Conservation (phyloP, 2,888 invertebrate species). For the Drosophila subquinaria region DNA sequence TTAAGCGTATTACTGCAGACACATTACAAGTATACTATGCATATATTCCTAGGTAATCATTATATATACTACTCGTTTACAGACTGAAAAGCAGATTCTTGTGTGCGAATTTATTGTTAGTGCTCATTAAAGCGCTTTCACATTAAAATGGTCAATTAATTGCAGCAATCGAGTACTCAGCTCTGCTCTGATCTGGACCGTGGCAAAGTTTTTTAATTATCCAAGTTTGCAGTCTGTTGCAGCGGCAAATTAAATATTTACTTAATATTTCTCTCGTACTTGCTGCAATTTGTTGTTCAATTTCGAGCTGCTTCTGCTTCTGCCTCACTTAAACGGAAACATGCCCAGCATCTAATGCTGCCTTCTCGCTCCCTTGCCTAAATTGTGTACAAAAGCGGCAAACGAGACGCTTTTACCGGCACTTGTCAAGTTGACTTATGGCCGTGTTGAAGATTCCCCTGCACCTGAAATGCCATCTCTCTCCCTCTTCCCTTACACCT, state of each 20-base stretch:
- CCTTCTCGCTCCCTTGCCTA: neutral
- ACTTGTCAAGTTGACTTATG: slow-evolving; percentile 74
- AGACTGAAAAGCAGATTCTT: slow-evolving; percentile 11
- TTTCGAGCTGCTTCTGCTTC: slow-evolving; percentile 17
- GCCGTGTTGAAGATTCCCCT: slow-evolving; percentile 51
- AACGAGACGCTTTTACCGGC: slow-evolving; percentile 52
- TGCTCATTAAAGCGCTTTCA: slow-evolving; percentile 60
- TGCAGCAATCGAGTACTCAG: slow-evolving; percentile 38
- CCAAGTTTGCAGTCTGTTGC: slow-evolving; percentile 48
- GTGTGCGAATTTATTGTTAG: slow-evolving; percentile 35
- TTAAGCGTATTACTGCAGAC: slow-evolving; percentile 50
- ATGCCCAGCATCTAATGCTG: slow-evolving; percentile 4
- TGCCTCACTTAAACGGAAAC: neutral
- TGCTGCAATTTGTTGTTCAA: slow-evolving; percentile 46
- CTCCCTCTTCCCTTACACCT: neutral
- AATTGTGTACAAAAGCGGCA: slow-evolving; percentile 25
- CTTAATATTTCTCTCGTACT: slow-evolving; percentile 48
- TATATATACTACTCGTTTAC: slow-evolving; percentile 7
- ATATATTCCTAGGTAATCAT: slow-evolving; percentile 6
- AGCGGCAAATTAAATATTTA: slow-evolving; percentile 72
- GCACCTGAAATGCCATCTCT: slow-evolving; percentile 37
- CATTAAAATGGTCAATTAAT: slow-evolving; percentile 61
- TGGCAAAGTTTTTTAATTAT: slow-evolving; percentile 68
- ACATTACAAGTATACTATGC: neutral
- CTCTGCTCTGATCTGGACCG: slow-evolving; percentile 4